phyloP scores from a whole-genome alignment of 2,888 invertebrate genomes.

The Notocelia uddmanniana region DNA sequence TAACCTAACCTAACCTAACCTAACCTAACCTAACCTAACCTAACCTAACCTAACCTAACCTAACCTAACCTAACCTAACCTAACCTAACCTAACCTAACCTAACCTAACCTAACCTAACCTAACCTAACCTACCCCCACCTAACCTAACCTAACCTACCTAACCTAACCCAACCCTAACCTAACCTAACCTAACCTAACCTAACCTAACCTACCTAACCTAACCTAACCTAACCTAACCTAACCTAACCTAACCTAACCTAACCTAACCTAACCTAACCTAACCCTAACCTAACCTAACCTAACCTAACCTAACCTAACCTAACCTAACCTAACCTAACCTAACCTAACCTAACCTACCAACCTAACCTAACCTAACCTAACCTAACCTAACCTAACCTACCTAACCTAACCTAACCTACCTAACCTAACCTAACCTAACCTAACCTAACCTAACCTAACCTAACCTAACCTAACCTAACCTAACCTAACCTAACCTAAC shows the following conservation, averaged over 20 bases:
- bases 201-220: constrained; percentile 35
- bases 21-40: constrained; percentile 30
- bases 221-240: constrained; percentile 41
- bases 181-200: constrained; percentile 36
- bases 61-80: constrained; percentile 35
- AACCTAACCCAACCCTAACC: constrained; percentile 40
- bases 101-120: constrained; percentile 42
- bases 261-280: constrained; percentile 38
- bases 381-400: too few species aligned
- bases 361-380: constrained; percentile 18
- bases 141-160: constrained; percentile 41
- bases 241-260: constrained; percentile 38
- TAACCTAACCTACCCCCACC: constrained; percentile 18
- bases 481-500: constrained; percentile 14
- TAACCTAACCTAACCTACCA: too few species aligned
- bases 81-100: constrained; percentile 39
- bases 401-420: constrained; percentile 43
- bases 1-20: constrained; percentile 42
- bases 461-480: constrained; percentile 26
- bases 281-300: constrained; percentile 34
- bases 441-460: constrained; percentile 34
- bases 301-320: too few species aligned
- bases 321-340: background rate
- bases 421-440: constrained; percentile 13
- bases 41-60: constrained; percentile 35